Conservation (phyloP, 2,797 vertebrate species). For the Mionectes olivaceus region DNA sequence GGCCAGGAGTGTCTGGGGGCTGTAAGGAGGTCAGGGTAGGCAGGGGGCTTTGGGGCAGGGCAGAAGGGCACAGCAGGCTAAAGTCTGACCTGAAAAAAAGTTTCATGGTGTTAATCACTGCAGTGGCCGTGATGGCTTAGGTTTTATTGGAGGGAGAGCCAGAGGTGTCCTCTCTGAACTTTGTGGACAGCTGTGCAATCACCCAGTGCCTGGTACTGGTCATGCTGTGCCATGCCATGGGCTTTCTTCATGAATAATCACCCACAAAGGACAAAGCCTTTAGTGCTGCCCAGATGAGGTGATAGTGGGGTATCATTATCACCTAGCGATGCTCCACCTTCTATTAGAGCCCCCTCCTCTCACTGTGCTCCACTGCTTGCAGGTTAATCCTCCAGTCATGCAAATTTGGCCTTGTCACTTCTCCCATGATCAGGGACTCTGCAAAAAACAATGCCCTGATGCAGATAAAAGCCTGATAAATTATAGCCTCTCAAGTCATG, state of each 20-base stretch:
- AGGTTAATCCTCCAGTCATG: neutral
- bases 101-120: accelerated
- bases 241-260: neutral
- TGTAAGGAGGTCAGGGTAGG: too few species aligned
- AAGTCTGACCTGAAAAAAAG: neutral
- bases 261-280: neutral
- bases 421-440: neutral
- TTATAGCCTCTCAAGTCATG: slow-evolving; percentile 2
- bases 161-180: neutral
- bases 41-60: accelerated
- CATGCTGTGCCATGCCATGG: neutral
- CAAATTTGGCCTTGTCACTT: neutral
- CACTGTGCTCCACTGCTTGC: neutral
- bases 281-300: neutral
- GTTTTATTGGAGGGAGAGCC: neutral
- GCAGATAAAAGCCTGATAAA: neutral
- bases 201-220: neutral
- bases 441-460: neutral
- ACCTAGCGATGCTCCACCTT: neutral
- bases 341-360: neutral
- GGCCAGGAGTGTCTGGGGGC: neutral
- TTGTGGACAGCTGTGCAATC: neutral
- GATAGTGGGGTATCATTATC: neutral
- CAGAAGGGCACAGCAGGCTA: neutral
- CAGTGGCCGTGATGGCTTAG: neutral